Conservation (phyloP, 2,888 invertebrate species). For the Synergus gifuensis region DNA sequence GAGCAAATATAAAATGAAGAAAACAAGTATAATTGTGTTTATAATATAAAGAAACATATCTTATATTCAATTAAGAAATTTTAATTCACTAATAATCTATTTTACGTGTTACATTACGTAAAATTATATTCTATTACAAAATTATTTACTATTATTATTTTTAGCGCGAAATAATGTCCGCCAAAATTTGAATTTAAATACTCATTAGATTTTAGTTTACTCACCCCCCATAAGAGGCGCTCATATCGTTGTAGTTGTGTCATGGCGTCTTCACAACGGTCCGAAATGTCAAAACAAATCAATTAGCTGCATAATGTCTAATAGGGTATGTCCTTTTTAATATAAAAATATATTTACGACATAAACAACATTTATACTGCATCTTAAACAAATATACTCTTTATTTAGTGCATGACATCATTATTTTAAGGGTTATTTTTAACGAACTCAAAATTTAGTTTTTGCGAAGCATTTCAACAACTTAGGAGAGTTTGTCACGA, state of each 20-base stretch:
- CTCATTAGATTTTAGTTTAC: not conserved
- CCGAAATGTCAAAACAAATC: constrained; percentile 63
- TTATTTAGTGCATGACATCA: not conserved
- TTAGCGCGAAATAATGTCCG: not conserved
- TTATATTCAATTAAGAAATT: not conserved
- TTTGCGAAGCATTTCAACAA: not conserved
- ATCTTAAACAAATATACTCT: not conserved
- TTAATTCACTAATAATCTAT: not conserved
- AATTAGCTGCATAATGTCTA: constrained; percentile 64
- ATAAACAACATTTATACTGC: not conserved
- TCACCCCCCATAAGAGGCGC: not conserved
- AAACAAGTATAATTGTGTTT: not conserved
- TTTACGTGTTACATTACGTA: not conserved
- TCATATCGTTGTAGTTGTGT: constrained; percentile 48
- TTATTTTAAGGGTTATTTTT: not conserved
- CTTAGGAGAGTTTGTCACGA: not conserved
- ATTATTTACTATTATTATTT: not conserved
- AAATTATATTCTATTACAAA: not conserved
- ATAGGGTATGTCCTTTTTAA: constrained; percentile 57
- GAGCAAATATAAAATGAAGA: not conserved
- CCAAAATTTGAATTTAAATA: not conserved
- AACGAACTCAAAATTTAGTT: not conserved
- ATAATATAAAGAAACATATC: not conserved
- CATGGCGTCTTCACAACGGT: constrained; percentile 41
- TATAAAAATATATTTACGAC: not conserved